Evolutionary conservation across 2,888 invertebrate species (phyloP), one percentile per base, ranked within the genome.

Genomic region (Heliothis peltigera): DNA sequence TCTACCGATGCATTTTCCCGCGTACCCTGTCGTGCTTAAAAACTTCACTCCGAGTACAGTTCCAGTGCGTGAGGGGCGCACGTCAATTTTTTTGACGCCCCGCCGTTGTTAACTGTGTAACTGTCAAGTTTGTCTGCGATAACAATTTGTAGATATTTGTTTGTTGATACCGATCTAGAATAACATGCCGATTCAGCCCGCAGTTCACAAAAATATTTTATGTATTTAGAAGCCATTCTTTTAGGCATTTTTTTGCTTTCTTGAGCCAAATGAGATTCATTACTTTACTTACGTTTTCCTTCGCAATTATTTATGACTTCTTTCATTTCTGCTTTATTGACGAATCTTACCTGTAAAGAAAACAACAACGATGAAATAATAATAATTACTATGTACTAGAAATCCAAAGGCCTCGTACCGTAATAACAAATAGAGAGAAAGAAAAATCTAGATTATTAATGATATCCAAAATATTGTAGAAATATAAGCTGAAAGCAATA

Each of bases 81-180:
- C 49, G 73, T 51, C 77, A 60, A 72, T 57, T 73, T 72, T 76
- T 70, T 46, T 60, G 73, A 77, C 67, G 46, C 32, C 48, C 46
- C 46, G n/a, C 32, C 59, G 17, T 73, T 73, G 73, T 73, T 77
- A 73, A 42, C 74, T 49, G 59, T 22, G 73, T 49, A 72, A 77
- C 59, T 77, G 72, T 77, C 53, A 43, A 65, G 53, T 49, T 63
- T 47, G 48, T 66, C 25, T 59, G 56, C 53, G 55, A 44, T 76
- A 25, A 49, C 67, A 54, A 57, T 49, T 73, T 56, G 28, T 35
- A 22, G 7, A 2, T 19, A 4, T 43, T 5, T 17, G n/a, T n/a
- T n/a, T 4, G 5, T 39, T 39, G 39, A 39, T 39, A 39, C 15
- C 15, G 39, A 39, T 39, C 39, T 39, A 8, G 12, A 0, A 35